Percentiles rank a stretch among this genome's conserved stretches.
These are phyloP conservation scores for Aphidius ervi DNA, from an alignment of 1,140 invertebrate genomes.

Conservation along the genomic window DNA sequence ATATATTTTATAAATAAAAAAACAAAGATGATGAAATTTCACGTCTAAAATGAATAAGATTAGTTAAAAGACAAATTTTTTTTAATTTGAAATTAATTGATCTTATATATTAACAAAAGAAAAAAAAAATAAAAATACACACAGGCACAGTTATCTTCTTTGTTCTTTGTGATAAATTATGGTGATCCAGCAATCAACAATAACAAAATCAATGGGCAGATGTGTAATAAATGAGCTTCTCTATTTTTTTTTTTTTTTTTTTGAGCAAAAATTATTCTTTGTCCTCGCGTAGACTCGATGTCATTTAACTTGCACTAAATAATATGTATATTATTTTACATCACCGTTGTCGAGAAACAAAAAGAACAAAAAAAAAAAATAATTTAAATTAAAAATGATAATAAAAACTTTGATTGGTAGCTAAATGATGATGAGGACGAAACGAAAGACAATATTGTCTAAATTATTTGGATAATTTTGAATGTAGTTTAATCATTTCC, in stretches of 20 bases:
- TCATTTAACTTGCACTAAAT: constrained; percentile 3
- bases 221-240: neutral
- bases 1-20: no score
- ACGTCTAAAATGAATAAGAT: no score
- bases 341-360: neutral
- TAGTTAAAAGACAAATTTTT: no score
- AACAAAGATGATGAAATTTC: no score
- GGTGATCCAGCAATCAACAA: neutral
- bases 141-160: no score
- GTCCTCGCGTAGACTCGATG: constrained; percentile 1
- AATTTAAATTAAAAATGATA: neutral
- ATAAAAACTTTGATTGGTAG: neutral
- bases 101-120: no score
- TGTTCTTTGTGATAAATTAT: neutral
- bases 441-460: neutral
- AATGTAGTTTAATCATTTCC: neutral
- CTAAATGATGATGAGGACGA: neutral
- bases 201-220: neutral
- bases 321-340: neutral
- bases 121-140: no score
- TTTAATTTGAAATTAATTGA: no score
- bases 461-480: neutral
- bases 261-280: neutral
- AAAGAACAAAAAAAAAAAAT: neutral
- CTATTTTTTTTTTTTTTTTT: neutral